phyloP scores from a whole-genome alignment of 37 sponge, comb jelly and placozoan species.

The Halisarca cf. caerulea region DNA sequence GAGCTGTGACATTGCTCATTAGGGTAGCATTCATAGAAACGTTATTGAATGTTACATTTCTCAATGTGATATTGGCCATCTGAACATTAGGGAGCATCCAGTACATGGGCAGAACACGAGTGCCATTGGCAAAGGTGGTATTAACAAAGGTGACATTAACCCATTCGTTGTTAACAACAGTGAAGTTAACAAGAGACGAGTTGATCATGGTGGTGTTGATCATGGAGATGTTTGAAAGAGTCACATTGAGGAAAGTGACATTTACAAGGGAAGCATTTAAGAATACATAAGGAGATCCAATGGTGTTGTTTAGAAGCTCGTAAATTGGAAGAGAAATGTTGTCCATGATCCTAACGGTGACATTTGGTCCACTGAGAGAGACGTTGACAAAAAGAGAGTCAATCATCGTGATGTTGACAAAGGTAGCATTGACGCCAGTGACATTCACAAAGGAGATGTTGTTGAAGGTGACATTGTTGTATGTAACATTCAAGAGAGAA shows the following conservation, averaged over 20 bases:
- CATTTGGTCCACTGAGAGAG: background rate
- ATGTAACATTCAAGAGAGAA: constrained; percentile 9
- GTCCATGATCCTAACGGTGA: background rate
- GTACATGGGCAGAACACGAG: background rate
- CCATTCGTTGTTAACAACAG: background rate
- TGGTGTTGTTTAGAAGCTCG: background rate
- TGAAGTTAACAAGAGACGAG: constrained; percentile 10
- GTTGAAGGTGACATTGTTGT: constrained; percentile 25
- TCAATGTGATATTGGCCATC: background rate
- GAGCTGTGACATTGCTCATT: background rate
- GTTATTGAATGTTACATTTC: background rate
- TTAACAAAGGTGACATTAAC: constrained; percentile 15
- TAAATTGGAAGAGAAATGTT: background rate
- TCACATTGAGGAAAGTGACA: constrained; percentile 1
- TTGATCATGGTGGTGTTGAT: constrained; percentile 2
- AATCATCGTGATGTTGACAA: constrained; percentile 11
- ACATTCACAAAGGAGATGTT: constrained; percentile 13
- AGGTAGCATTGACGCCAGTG: background rate
- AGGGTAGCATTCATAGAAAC: constrained; percentile 8
- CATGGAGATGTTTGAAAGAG: background rate
- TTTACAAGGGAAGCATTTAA: constrained; percentile 17
- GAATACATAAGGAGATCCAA: background rate
- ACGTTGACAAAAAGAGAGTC: background rate
- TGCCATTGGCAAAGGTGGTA: constrained; percentile 10
- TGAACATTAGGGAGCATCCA: background rate